These are phyloP conservation scores for Rhizoglyphus robini DNA, from an alignment of 1,140 invertebrate species.

Conservation along the genomic window DNA sequence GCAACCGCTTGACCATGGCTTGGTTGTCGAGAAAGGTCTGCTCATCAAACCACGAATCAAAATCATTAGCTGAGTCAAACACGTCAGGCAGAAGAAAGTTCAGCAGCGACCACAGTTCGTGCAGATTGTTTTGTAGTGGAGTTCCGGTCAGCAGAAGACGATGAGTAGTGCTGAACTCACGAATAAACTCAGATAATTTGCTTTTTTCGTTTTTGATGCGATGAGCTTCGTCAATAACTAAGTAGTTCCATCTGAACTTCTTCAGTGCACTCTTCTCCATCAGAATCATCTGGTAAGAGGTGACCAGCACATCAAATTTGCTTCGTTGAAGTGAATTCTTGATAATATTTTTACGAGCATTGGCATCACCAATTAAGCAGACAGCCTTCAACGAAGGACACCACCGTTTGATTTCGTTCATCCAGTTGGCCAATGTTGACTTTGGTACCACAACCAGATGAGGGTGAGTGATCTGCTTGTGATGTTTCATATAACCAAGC, in stretches of 20 bases:
- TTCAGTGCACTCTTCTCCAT: conserved; percentile 91
- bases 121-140: conserved; percentile 80
- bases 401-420: conserved; percentile 97
- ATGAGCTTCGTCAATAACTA: conserved; percentile 97
- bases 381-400: conserved; percentile 80
- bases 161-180: conserved; percentile 97
- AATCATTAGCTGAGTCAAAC: conserved; percentile 94
- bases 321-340: conserved; percentile 82
- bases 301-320: conserved; percentile 97
- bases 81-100: conserved; percentile 97
- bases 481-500: conserved; percentile 98
- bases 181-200: conserved; percentile 88
- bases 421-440: conserved; percentile 96
- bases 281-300: conserved; percentile 98
- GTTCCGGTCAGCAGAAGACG: conserved; percentile 86
- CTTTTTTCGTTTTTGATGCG: conserved; percentile 99
- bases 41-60: conserved; percentile 96
- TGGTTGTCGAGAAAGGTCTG: conserved; percentile 85
- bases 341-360: conserved; percentile 74
- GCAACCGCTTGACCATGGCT: conserved; percentile 75
- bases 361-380: conserved; percentile 89
- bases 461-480: conserved; percentile 81
- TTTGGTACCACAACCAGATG: conserved; percentile 99
- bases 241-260: conserved; percentile 93
- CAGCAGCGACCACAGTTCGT: conserved; percentile 94